Conservation (phyloP, 2,888 invertebrate species). For the Eumerus sabulonum region DNA sequence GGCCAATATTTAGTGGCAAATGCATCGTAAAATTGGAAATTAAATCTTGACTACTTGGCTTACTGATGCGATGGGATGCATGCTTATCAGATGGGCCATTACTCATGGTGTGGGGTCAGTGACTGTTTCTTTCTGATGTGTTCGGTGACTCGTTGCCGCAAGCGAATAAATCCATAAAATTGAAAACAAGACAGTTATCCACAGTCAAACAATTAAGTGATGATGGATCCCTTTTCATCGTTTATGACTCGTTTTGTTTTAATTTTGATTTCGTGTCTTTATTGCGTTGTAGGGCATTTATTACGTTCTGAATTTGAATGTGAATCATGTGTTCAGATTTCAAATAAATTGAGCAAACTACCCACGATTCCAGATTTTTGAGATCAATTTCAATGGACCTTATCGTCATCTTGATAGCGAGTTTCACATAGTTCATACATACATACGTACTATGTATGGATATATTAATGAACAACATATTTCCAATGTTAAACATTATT, state of each 20-base stretch:
- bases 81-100: no score
- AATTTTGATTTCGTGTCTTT: slow-evolving; percentile 41
- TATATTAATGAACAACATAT: no score
- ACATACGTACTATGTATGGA: no score
- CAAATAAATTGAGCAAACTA: no score
- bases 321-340: no score
- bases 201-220: slow-evolving; percentile 54
- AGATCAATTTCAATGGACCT: no score
- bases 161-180: background rate
- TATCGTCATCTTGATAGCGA: no score
- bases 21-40: slow-evolving; percentile 52
- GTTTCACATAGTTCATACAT: no score
- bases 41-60: slow-evolving; percentile 62
- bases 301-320: slow-evolving; percentile 11
- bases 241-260: slow-evolving; percentile 47
- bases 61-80: slow-evolving; percentile 11
- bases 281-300: slow-evolving; percentile 49
- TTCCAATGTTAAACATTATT: no score
- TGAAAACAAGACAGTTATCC: background rate
- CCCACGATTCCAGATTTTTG: no score
- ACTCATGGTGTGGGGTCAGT: background rate
- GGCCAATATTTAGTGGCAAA: slow-evolving; percentile 41
- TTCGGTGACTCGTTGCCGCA: background rate
- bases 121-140: background rate
- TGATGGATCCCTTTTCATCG: slow-evolving; percentile 60